Evolutionary conservation across 1,140 invertebrate genomes (phyloP), one percentile per base, ranked within the genome.

Genomic region (Penaeus chinensis): DNA sequence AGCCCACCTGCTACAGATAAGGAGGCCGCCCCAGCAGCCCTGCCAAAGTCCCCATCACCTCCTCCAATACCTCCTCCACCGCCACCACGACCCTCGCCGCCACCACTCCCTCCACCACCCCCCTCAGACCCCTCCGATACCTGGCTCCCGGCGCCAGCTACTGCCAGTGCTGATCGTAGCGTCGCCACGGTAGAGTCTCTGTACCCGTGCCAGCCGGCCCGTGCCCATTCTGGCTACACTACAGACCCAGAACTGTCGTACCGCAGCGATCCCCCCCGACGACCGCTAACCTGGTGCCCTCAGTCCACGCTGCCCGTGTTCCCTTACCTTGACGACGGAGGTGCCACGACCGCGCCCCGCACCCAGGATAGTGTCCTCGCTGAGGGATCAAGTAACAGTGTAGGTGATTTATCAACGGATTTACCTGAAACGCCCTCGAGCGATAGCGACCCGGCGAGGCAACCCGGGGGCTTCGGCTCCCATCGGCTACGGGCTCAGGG

Each of bases 141-240:
- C 65, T 81, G 85, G 85, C 62, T 78, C 69, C 71, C 63, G 71
- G 86, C 86, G 66, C 86, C 86, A 47, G 80, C 60, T 63, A 47
- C 84, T 78, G 87, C 66, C 87, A 88, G 87, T 88, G 82, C 74
- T 84, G 87, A 84, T 80, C 87, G 87, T 84, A 82, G 87, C 87
- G 60, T 81, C 71, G 87, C 82, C 82, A 84, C 82, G 82, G 74
- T 82, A 83, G 77, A 88, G 87, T 88, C 87, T 62, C 71, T 32
- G 54, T 76, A 80, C 85, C 83, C 61, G 77, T 82, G 79, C 79
- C 79, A 87, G 81, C 32, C 79, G 37, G n/a, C 69, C 66, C n/a
- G 37, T 84, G 60, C 84, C 81, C 79, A 89, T 42, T 71, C 66
- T 80, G 89, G 89, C 62, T 87, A 62, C 81, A 78, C 69, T 18